Evolutionary conservation across 1,140 invertebrate species (phyloP).

Genomic region (Cydia pomonella): DNA sequence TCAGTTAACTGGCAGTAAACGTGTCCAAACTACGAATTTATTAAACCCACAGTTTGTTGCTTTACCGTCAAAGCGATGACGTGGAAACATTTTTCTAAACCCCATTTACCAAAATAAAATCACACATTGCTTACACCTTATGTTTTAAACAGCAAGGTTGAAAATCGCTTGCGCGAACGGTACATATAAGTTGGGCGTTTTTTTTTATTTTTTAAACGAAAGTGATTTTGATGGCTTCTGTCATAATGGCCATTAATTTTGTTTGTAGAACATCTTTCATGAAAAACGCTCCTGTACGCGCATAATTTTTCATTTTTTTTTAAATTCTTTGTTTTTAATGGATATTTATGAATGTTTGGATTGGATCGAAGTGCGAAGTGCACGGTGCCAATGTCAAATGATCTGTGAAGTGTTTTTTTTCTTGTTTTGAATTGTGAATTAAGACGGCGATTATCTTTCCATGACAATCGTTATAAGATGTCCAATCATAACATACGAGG

Average conservation of each 20-base stretch:
- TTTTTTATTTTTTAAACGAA: conserved; percentile 19
- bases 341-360: conserved; percentile 20
- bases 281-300: conserved; percentile 12
- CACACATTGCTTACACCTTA: background rate
- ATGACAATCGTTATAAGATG: too few relatives aligned
- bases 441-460: too few relatives aligned
- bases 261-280: conserved; percentile 32
- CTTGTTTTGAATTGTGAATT: background rate
- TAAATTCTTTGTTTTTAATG: conserved; percentile 18
- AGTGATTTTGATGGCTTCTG: conserved; percentile 35
- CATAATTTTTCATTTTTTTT: conserved; percentile 13
- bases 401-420: background rate
- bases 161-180: background rate
- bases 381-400: conserved; percentile 26
- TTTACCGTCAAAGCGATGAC: conserved; percentile 33
- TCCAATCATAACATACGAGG: too few relatives aligned
- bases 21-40: conserved; percentile 32
- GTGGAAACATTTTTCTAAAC: conserved; percentile 33
- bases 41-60: conserved; percentile 32
- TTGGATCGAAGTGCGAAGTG: background rate
- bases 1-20: conserved; percentile 17
- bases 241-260: conserved; percentile 37
- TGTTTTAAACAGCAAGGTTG: background rate
- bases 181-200: background rate
- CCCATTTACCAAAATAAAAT: conserved; percentile 12